A percentile compares a stretch with the other conserved stretches of the same genome.
Conservation (phyloP, 2,888 invertebrate species). For the Hymenopus coronatus region DNA sequence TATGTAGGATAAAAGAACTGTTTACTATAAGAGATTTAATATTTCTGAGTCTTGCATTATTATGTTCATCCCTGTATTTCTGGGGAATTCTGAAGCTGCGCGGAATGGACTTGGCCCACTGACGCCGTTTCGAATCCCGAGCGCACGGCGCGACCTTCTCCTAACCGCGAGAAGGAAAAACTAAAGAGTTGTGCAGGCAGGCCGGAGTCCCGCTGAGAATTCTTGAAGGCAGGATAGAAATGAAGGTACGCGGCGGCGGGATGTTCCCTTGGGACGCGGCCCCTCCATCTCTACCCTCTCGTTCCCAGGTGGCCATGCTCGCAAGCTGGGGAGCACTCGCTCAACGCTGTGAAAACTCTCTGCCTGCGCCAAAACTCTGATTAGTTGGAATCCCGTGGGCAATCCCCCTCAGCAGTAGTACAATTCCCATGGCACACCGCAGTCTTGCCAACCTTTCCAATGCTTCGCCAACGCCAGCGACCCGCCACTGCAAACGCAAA, state of each 20-base stretch:
- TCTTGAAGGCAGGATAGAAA: constrained; percentile 24
- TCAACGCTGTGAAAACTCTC: constrained; percentile 33
- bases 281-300: constrained; percentile 32
- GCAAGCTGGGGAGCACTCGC: constrained; percentile 16
- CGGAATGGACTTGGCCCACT: neutral
- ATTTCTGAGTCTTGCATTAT: too few relatives aligned
- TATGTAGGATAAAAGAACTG: too few relatives aligned
- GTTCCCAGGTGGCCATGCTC: constrained; percentile 26
- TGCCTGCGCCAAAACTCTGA: constrained; percentile 36
- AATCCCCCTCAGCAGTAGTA: constrained; percentile 8
- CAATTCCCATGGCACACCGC: constrained; percentile 12
- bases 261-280: constrained; percentile 40
- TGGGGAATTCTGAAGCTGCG: too few relatives aligned
- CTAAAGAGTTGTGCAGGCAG: neutral
- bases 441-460: constrained; percentile 25
- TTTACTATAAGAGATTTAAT: too few relatives aligned
- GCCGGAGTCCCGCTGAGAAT: constrained; percentile 23
- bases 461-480: constrained; percentile 10
- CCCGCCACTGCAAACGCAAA: neutral
- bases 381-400: constrained; percentile 33
- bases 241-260: constrained; percentile 38
- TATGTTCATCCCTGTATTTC: too few relatives aligned
- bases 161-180: neutral
- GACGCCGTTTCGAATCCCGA: neutral
- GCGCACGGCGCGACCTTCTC: neutral